phyloP scores from a whole-genome alignment of 2,888 invertebrate genomes.

The Phengaris arion region DNA sequence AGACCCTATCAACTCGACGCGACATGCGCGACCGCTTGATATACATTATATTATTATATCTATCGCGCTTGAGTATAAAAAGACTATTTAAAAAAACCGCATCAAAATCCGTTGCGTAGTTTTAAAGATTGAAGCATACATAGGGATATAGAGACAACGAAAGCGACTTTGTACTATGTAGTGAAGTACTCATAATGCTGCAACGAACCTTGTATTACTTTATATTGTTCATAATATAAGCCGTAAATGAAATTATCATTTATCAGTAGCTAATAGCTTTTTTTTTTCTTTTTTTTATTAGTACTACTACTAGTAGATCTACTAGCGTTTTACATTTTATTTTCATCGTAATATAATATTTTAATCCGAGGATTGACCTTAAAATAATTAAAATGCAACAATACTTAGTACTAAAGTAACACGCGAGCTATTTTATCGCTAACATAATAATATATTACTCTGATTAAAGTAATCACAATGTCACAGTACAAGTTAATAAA shows the following conservation, averaged over 20 bases:
- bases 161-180: no score
- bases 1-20: no score
- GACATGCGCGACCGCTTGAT: no score
- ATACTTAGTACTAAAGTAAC: not conserved
- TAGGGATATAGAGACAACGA: no score
- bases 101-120: no score
- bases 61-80: no score
- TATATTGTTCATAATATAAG: not conserved
- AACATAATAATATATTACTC: not conserved
- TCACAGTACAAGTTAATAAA: conserved; percentile 11
- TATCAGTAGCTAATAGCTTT: not conserved
- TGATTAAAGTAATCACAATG: conserved; percentile 9
- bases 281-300: no score
- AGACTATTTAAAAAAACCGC: no score
- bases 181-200: no score
- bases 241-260: not conserved
- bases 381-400: not conserved
- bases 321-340: not conserved
- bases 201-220: not conserved
- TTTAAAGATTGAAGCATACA: no score
- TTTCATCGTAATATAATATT: not conserved
- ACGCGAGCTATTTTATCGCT: not conserved
- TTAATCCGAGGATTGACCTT: not conserved
- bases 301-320: no score
- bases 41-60: no score